Evolutionary conservation across 2,888 invertebrate genomes (phyloP), one percentile per base, ranked within the genome.

Genomic region (Opisthograptis luteolata): DNA sequence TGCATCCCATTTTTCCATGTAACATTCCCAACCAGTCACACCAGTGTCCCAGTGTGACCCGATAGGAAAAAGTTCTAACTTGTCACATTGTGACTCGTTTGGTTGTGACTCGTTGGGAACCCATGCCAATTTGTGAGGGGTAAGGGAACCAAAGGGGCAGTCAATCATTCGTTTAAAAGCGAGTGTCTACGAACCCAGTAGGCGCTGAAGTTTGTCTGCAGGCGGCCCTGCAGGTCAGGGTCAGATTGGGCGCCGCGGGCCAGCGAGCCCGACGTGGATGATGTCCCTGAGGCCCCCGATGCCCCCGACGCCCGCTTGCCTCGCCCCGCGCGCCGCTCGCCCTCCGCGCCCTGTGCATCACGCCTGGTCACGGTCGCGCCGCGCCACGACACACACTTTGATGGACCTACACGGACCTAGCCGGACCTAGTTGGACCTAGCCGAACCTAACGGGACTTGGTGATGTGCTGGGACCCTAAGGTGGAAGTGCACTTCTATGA

Each of bases 161-260:
- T 2, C 31, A 13, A 49, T 24, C 19, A 41, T 13, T 28, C 22
- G 28, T n/a, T n/a, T 12, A 28, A 17, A 8, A 8, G 13, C 14
- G 12, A 37, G 53, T 55, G 45, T n/a, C n/a, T 81, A 85, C 89
- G 79, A 75, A 89, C 89, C 89, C 89, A 90, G 73, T 75, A 87
- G 14, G 79, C 81, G 51, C 74, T 78, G 73, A 87, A 77, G 65
- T 76, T 79, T 6, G 81, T 78, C 73, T 84, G 85, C 59, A 86
- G 77, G 9, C 84, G 71, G 72, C 78, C 70, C 75, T 81, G 87
- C 19, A 89, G 74, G 66, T 90, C 89, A 0, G 88, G 85, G 67
- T 89, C 89, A 57, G 88, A 87, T 67, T 79, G 82, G 32, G 88
- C 87, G 44, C 83, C 88, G 36, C 90, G 78, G 64, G 79, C 83